Conservation (phyloP, 1,140 invertebrate species). For the Drusus annulatus region DNA sequence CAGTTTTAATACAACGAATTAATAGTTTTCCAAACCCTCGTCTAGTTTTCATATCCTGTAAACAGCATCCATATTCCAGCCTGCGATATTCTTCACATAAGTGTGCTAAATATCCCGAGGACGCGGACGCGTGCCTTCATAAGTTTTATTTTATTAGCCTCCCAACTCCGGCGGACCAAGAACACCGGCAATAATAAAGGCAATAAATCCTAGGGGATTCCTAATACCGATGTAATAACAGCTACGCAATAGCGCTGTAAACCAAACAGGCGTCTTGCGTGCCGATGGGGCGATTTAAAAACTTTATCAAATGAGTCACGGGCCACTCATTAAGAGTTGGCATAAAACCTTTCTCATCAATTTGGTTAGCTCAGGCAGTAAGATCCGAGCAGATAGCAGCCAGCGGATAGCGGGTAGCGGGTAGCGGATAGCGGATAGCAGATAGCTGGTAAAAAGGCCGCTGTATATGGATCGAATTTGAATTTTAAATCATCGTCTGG, state of each 20-base stretch:
- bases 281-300: slow-evolving; percentile 18
- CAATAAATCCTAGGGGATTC: not conserved
- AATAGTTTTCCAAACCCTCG: too few relatives aligned
- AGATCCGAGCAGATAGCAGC: slow-evolving; percentile 21
- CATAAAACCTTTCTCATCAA: slow-evolving; percentile 29
- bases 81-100: too few relatives aligned
- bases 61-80: too few relatives aligned
- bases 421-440: too few relatives aligned
- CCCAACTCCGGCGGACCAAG: not conserved
- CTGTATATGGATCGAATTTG: slow-evolving; percentile 46
- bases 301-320: slow-evolving; percentile 17
- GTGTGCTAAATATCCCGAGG: too few relatives aligned
- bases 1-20: too few relatives aligned
- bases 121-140: too few relatives aligned
- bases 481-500: slow-evolving; percentile 56
- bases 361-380: slow-evolving; percentile 17
- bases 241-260: slow-evolving; percentile 3
- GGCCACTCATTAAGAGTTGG: slow-evolving; percentile 15
- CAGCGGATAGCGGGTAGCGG: too few relatives aligned
- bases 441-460: slow-evolving; percentile 39
- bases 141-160: too few relatives aligned
- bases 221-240: too few relatives aligned
- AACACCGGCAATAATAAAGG: not conserved
- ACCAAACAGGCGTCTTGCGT: slow-evolving; percentile 21
- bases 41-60: too few relatives aligned